phyloP scores from a whole-genome alignment of 2,888 invertebrate species.

The Lasioglossum malachurum region DNA sequence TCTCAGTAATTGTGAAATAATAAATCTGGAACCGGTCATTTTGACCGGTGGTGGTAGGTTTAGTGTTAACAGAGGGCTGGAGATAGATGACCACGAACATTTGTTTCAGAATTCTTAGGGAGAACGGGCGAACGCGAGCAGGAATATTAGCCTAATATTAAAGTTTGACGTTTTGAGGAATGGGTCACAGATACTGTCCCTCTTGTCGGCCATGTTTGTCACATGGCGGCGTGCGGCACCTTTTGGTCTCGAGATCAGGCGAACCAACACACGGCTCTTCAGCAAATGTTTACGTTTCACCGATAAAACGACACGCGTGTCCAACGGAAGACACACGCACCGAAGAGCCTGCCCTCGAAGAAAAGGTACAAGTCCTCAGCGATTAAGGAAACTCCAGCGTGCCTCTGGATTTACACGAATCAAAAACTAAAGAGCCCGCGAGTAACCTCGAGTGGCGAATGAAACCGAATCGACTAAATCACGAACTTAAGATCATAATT shows the following conservation, averaged over 20 bases:
- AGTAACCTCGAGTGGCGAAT: neutral
- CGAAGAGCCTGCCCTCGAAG: neutral
- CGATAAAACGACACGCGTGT: neutral
- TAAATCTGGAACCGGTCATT: no score
- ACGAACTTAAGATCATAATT: neutral
- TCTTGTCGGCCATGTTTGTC: neutral
- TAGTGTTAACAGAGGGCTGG: no score
- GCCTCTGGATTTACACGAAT: neutral
- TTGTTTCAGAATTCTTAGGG: neutral
- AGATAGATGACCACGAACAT: neutral
- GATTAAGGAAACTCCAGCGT: neutral
- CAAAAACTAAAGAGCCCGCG: neutral
- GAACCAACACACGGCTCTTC: neutral
- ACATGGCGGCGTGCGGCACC: neutral
- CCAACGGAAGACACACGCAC: neutral
- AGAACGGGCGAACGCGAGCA: neutral
- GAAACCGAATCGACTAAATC: neutral
- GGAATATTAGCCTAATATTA: neutral
- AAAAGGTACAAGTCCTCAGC: neutral
- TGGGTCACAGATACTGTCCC: neutral
- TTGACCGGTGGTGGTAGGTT: no score
- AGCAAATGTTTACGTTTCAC: neutral
- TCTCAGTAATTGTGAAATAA: no score
- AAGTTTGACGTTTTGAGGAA: neutral
- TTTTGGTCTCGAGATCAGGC: neutral